phyloP scores from a whole-genome alignment of 2,797 vertebrate genomes.

The Melanogrammus aeglefinus region DNA sequence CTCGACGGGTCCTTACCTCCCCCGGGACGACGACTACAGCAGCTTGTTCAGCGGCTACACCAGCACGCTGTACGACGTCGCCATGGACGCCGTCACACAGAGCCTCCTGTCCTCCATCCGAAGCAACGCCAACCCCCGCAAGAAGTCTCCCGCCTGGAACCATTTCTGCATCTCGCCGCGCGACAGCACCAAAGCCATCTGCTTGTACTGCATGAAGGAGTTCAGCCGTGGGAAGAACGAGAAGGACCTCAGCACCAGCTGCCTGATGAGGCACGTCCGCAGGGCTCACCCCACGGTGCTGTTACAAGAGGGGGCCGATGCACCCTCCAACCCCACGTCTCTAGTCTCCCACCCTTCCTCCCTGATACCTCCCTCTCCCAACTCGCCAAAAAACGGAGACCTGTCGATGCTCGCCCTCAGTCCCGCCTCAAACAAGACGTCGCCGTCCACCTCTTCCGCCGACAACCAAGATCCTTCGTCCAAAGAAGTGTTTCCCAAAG shows the following conservation, averaged over 20 bases:
- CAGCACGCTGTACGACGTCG: slow-evolving; percentile 93
- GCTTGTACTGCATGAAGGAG: slow-evolving; percentile 99
- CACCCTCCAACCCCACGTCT: slow-evolving; percentile 66
- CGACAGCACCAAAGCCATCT: slow-evolving; percentile 97
- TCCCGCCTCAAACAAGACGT: slow-evolving; percentile 73
- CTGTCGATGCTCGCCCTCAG: slow-evolving; percentile 61
- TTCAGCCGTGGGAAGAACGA: slow-evolving; percentile 99
- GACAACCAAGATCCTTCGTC: slow-evolving; percentile 78
- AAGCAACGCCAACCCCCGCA: slow-evolving; percentile 84
- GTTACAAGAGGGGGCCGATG: slow-evolving; percentile 77
- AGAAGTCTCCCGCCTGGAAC: slow-evolving; percentile 97
- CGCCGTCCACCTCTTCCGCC: slow-evolving; percentile 81
- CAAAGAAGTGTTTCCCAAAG: slow-evolving; percentile 82
- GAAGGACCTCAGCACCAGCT: slow-evolving; percentile 98
- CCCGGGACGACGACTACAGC: slow-evolving; percentile 86
- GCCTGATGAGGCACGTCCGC: slow-evolving; percentile 96
- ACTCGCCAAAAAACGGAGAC: slow-evolving; percentile 81
- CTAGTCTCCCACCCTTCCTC: slow-evolving; percentile 60
- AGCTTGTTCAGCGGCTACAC: slow-evolving; percentile 90
- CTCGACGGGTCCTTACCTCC: slow-evolving; percentile 75
- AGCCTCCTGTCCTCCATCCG: slow-evolving; percentile 89
- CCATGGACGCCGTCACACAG: slow-evolving; percentile 98
- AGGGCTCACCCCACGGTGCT: slow-evolving; percentile 93
- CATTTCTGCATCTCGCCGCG: slow-evolving; percentile 98
- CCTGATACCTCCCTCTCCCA: slow-evolving; percentile 77